Evolutionary conservation across 2,113 vertebrate genomes (phyloP).

Genomic region (Eurypyga helias): DNA sequence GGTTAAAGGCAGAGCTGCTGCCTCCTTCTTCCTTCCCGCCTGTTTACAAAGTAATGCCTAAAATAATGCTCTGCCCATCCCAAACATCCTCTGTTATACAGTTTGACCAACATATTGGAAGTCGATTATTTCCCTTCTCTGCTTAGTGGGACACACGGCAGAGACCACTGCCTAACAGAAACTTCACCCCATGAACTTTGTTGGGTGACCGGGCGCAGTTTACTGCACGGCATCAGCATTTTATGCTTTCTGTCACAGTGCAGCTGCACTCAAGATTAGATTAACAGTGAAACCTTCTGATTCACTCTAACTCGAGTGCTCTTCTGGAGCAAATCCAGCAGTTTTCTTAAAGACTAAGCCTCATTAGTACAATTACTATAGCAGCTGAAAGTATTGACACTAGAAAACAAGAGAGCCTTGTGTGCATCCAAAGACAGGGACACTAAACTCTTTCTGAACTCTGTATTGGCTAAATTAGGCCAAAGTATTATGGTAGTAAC

Average conservation of each 20-base stretch:
- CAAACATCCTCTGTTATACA: neutral
- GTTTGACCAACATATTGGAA: neutral
- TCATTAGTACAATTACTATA: slow-evolving; percentile 18
- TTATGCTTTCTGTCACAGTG: neutral
- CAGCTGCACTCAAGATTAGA: neutral
- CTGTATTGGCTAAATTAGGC: neutral
- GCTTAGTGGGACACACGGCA: neutral
- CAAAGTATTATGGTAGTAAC: neutral
- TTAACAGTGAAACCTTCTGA: neutral
- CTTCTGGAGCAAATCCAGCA: neutral
- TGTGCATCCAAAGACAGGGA: neutral
- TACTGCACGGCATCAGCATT: neutral
- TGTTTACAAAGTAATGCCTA: neutral
- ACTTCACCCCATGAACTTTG: neutral
- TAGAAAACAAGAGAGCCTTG: slow-evolving; percentile 1
- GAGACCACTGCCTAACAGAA: neutral
- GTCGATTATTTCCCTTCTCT: neutral
- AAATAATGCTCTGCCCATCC: neutral
- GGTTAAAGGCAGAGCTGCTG: neutral
- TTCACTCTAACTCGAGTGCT: neutral
- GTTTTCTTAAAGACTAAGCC: neutral
- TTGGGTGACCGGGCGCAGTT: neutral
- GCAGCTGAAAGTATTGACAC: neutral
- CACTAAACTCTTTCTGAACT: slow-evolving; percentile 44
- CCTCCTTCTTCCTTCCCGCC: neutral